phyloP scores from a whole-genome alignment of 2,113 vertebrate genomes.

The Carettochelys insculpta region DNA sequence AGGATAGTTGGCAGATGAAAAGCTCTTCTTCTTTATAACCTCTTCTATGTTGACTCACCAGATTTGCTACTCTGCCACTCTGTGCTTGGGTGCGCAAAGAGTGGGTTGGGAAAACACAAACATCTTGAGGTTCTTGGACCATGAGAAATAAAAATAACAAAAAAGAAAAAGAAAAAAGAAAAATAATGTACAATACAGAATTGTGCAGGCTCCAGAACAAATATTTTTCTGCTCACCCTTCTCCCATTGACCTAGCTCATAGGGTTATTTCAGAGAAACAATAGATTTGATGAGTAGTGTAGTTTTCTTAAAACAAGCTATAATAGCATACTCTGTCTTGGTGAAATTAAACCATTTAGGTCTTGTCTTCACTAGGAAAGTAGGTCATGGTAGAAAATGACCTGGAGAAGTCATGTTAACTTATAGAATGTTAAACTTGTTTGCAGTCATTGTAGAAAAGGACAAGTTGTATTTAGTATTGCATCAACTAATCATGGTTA shows the following conservation, averaged over 20 bases:
- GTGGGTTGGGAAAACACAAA: not conserved
- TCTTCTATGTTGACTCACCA: not conserved
- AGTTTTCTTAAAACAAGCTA: not conserved
- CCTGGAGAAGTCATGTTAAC: not conserved
- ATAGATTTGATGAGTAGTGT: not conserved
- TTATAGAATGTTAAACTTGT: not conserved
- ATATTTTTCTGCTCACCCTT: not conserved
- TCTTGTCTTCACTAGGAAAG: not conserved
- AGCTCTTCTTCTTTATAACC: not conserved
- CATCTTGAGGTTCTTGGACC: not conserved
- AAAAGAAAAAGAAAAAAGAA: not conserved
- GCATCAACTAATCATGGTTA: fast-evolving
- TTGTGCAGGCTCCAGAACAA: not conserved
- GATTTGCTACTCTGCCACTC: not conserved
- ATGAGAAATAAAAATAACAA: not conserved
- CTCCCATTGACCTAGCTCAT: not conserved
- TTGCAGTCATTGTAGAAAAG: not conserved
- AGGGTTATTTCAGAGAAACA: not conserved
- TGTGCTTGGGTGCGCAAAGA: not conserved
- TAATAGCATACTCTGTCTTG: not conserved
- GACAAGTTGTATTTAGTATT: not conserved
- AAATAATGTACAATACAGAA: not conserved
- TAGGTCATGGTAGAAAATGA: not conserved
- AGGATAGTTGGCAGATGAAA: not conserved
- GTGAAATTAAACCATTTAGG: not conserved